Evolutionary conservation across 2,797 vertebrate species (phyloP), one percentile per base, ranked within the genome.

Genomic region (Echiichthys vipera): DNA sequence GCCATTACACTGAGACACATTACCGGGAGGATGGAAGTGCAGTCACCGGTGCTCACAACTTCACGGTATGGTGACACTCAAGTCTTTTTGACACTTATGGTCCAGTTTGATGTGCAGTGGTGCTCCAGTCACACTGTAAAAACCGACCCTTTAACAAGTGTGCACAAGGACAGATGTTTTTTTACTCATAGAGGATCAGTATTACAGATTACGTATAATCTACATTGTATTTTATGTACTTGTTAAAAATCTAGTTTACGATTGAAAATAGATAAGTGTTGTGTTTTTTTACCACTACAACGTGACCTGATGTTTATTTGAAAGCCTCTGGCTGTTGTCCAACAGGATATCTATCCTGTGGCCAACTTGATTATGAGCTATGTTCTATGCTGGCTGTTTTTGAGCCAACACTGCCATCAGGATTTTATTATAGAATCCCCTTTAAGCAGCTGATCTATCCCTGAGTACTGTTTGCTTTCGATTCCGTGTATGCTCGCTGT

Each of bases 1-100:
- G 93, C 77, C 90, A 94, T 87, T 98, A 96, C 93, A 96, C 95
- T 0, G 96, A 97, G 91, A 98, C 96, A 18, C 97, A 98, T 88
- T 98, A 97, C 73, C 71, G 70, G 83, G 90, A 92, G 77, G 96
- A 97, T 13, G 96, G 96, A 83, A 92, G 94, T 9, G 89, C 93
- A 18, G 93, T 96, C 93, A 95, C 95, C 42, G 82, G 92, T 36
- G 18, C 84, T 11, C 95, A 90, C 84, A 95, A 96, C 78, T 78
- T 81, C 90, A 96, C 94, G 95, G 97, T 98, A 95, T 89, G 90
- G 51, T 76, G 76, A 50, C 76, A 68, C 55, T 78, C 12, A 2
- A 83, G 78, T 61, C 70, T 69, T 80, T 81, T 78, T 79, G 76
- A 84, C 78, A 73, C 84, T 87, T 87, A 73, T 78, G 74, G 75